Base-by-base conservation (phyloP, 1,140 invertebrate genomes). In the Bombyx mandarina region DNA sequence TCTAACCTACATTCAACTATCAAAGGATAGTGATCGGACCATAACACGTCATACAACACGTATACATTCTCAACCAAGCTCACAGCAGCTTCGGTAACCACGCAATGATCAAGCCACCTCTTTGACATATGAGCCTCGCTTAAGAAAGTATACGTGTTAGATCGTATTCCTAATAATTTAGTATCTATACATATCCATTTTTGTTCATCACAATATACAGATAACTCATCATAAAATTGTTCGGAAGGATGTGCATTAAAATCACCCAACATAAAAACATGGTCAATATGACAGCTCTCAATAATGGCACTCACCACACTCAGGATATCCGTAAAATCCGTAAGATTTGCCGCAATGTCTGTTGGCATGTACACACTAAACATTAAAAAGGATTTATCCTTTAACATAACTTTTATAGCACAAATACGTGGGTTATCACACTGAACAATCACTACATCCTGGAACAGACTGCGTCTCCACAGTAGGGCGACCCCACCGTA, bases 351-450 rank as follows among this genome's bases (percentile, higher is more conserved):
- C 7, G 46, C 18, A 8, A 4, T 8, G 22, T 67, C 57, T 2
- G 59, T 62, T 3, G 66, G 69, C 66, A 71, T 68, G 43, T 71
- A 69, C 3, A 73, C 59, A 60, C 60, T 63, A 7, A 72, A 45
- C 48, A 72, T 60, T 47, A 69, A 8, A 49, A 72, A 45, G 1
- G 58, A 61, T 42, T 53, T 62, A 46, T 57, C 8, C 9, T 45
- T 8, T 22, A 62, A 43, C n/a, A 45, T n/a, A 10, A 73, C 50
- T 44, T 65, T 57, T 6, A 66, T 56, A 7, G 63, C 69, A 56
- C 53, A 52, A 2, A 67, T 35, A 7, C 65, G 56, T 10, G 57
- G 12, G 26, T 56, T 66, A 18, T 61, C 52, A 50, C 66, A 71
- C 51, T 63, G 8, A 8, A 71, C 8, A 10, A 68, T 60, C 9